A percentile compares a stretch with the other conserved stretches of the same genome.
Evolutionary conservation across 2,888 invertebrate species (phyloP).

Genomic region (Papilio protenor): DNA sequence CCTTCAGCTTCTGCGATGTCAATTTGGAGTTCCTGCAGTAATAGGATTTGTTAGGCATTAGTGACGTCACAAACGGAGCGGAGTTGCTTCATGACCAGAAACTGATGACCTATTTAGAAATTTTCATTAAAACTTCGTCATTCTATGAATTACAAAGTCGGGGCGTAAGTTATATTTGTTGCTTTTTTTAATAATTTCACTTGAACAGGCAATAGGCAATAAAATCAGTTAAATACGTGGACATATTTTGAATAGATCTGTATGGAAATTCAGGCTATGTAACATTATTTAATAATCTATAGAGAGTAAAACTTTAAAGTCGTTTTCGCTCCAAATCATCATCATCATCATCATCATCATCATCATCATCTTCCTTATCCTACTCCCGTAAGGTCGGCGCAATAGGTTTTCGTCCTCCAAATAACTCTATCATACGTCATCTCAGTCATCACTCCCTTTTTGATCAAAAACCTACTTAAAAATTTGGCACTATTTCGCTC

Average conservation of each 20-base stretch:
- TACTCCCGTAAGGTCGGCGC: too few relatives aligned
- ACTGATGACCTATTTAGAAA: constrained; percentile 27
- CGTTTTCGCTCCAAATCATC: too few relatives aligned
- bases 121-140: constrained; percentile 13
- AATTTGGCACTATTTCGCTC: too few relatives aligned
- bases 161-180: not conserved
- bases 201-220: not conserved
- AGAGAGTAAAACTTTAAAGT: too few relatives aligned
- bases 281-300: too few relatives aligned
- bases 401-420: too few relatives aligned
- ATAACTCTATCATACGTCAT: too few relatives aligned
- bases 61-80: constrained; percentile 60
- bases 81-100: constrained; percentile 51
- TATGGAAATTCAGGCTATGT: constrained; percentile 53
- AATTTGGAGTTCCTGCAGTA: constrained; percentile 49
- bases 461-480: too few relatives aligned
- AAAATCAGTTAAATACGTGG: not conserved
- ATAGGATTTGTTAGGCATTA: constrained; percentile 62
- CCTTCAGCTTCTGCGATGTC: constrained; percentile 31
- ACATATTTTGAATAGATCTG: not conserved
- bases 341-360: too few relatives aligned
- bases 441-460: too few relatives aligned
- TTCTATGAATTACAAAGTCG: constrained; percentile 15
- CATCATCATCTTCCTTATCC: too few relatives aligned
- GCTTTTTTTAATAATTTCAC: not conserved